Base-by-base conservation (phyloP, 2,888 invertebrate species). In the Trissolcus japonicus region DNA sequence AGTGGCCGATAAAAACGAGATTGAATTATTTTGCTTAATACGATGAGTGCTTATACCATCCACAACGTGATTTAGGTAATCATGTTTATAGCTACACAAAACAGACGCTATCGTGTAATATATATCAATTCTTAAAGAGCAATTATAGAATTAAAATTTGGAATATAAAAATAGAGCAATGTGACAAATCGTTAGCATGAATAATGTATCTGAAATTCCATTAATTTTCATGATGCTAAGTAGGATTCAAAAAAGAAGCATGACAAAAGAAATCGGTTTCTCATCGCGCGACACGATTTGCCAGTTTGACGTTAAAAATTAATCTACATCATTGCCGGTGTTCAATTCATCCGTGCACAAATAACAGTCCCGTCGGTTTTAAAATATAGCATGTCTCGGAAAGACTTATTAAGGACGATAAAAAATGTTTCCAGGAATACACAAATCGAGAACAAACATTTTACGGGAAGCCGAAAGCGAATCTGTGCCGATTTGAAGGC, bases 361-460 rank as follows among this genome's bases (percentile, higher is more conserved):
- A 46, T 60, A 60, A 59, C 14, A 41, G 17, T 25, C 4, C 17
- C 29, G 29, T 53, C 67, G 59, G 51, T 21, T 61, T 61, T 69
- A 40, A 41, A 69, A 55, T 61, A 48, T 11, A 35, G 35, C 35
- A 7, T 11, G 35, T 35, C 46, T 55, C 54, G 50, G 61, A 61
- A 61, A 61, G 61, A 60, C 53, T 67, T 67, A 67, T 67, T 59
- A 53, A 25, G 16, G 43, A n/a, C 53, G 29, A 21, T 17, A 61
- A 48, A 69, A 69, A 55, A 41, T 4, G 2, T 46, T 69, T 69
- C 68, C 50, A 35, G 14, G 68, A 69, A 69, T n/a, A 25, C 16
- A 16, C n/a, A n/a, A 35, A 59, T 54, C 54, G 6, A 29, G 29
- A 35, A 51, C 54, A 48, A 35, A 50, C 16, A 14, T 17, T 66